Evolutionary conservation across 1,140 invertebrate genomes (phyloP), one percentile per base, ranked within the genome.

Genomic region (Alviniconcha marisindica): DNA sequence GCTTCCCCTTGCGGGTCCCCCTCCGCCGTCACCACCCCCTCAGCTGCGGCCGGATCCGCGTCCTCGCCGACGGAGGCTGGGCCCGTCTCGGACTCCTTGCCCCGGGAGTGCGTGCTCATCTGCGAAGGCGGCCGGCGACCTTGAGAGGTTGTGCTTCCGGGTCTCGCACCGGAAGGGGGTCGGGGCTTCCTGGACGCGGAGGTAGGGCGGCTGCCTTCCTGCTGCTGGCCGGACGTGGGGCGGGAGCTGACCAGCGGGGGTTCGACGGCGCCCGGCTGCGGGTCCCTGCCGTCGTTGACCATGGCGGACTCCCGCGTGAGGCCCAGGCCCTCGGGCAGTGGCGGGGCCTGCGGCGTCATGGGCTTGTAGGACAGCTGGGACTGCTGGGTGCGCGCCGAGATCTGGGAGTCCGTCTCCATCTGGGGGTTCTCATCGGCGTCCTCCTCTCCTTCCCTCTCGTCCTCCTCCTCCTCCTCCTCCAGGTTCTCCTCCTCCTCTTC

Each of bases 331-430:
- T 87, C 86, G 15, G 92, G 92, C 0, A 91, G 86, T 31, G 92
- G 91, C 10, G 89, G 85, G 14, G 89, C 91, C 81, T 92, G 89
- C 0, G 92, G 91, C 18, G 90, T 88, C 81, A 92, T 85, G 56
- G 90, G 78, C 81, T 89, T 90, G 84, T 91, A 91, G 12, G 92
- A 92, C 60, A 92, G 79, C 84, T 92, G 91, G 12, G 91, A 92
- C 54, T 85, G 85, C 74, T 88, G 82, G n/a, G 86, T 85, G 18
- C 80, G 56, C 1, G 71, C 48, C 0, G 83, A 85, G 69, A 83
- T 54, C 48, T 80, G 48, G 54, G 54, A 76, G 5, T 56, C 82
- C 36, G 40, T 82, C 14, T 84, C 77, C 36, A 63, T 77, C 60
- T 60, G 44, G 51, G 83, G 85, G 73, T 77, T 81, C 60, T 87